Conservation (phyloP, 2,888 invertebrate genomes). For the Myopa testacea region DNA sequence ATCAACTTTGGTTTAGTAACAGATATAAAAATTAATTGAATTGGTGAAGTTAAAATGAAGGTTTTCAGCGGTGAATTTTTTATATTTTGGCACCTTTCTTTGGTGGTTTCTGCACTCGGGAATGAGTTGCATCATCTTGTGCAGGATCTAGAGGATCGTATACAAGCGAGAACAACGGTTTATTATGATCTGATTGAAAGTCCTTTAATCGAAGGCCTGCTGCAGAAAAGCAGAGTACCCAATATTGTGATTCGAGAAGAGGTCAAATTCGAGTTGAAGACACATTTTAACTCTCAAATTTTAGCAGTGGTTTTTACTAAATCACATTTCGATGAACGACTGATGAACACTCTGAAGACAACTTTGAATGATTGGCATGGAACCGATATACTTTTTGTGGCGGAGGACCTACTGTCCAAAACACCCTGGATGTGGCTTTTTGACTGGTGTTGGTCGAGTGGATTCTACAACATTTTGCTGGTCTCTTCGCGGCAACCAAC, state of each 20-base stretch:
- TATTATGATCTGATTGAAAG: constrained; percentile 28
- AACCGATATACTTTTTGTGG: constrained; percentile 31
- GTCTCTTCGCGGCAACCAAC: background rate
- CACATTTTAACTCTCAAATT: constrained; percentile 20
- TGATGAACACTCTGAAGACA: constrained; percentile 19
- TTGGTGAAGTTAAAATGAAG: background rate
- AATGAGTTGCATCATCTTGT: no score
- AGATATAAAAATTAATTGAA: background rate
- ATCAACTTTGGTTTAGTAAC: no score
- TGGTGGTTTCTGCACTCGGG: no score
- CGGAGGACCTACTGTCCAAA: background rate
- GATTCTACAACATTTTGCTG: constrained; percentile 29
- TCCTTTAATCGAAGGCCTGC: background rate
- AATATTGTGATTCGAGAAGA: background rate
- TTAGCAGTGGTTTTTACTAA: constrained; percentile 16
- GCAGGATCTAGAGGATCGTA: constrained; percentile 17
- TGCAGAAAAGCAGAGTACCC: constrained; percentile 18
- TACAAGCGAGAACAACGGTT: constrained; percentile 26
- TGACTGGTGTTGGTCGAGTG: constrained; percentile 23
- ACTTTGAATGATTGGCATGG: constrained; percentile 9
- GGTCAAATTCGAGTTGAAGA: background rate
- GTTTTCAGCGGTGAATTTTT: no score
- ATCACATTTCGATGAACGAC: background rate
- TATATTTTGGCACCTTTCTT: no score
- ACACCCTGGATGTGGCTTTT: constrained; percentile 25